phyloP scores from a whole-genome alignment of 64 coral and sea anemone species.

The Dendrophyllia cribrosa region DNA sequence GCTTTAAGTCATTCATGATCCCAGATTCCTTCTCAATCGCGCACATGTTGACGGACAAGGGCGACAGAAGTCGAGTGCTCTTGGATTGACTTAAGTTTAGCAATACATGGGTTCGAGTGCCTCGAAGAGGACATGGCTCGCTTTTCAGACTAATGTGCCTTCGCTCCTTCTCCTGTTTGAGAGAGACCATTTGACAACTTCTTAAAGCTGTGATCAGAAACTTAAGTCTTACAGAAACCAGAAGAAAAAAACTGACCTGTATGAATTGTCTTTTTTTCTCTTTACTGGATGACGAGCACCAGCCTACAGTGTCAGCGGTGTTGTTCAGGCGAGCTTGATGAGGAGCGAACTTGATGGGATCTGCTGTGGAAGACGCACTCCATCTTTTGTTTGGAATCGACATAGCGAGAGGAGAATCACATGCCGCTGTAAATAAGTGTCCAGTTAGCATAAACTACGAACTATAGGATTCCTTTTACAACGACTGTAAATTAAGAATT shows the following conservation, averaged over 20 bases:
- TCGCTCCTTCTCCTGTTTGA: no score
- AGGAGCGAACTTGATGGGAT: slow-evolving; percentile 43
- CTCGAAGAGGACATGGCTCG: no score
- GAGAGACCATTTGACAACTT: no score
- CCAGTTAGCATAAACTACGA: neutral
- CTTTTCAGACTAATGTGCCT: no score
- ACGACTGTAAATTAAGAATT: no score
- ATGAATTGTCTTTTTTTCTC: slow-evolving; percentile 65
- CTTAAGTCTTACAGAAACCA: no score
- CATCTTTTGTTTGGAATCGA: slow-evolving; percentile 72
- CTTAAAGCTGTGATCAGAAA: no score
- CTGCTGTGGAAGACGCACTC: slow-evolving; percentile 70
- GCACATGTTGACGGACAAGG: no score
- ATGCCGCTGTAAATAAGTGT: slow-evolving; percentile 6
- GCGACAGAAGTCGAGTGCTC: no score
- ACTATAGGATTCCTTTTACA: no score
- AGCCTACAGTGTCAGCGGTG: slow-evolving; percentile 52
- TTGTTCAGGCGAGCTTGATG: slow-evolving; percentile 63
- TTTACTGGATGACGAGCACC: slow-evolving; percentile 70
- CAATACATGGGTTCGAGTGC: no score
- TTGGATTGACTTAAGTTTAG: no score
- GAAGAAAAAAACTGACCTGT: neutral
- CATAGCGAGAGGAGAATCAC: slow-evolving; percentile 69
- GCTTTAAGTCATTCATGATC: neutral
- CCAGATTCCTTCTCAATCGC: neutral